Conservation (phyloP, 1,140 invertebrate species). For the Bactericera cockerelli region DNA sequence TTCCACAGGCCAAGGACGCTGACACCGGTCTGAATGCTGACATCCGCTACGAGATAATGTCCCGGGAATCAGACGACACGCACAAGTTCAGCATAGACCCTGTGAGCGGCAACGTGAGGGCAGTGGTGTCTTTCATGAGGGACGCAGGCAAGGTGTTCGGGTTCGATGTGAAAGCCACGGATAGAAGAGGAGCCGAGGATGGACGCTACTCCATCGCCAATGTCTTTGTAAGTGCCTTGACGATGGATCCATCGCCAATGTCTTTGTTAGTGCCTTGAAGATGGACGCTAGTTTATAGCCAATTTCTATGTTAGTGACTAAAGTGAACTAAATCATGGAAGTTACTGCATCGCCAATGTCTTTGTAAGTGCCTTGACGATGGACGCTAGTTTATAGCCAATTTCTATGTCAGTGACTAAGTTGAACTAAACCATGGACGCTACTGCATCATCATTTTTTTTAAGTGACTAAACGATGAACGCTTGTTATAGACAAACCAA, state of each 20-base stretch:
- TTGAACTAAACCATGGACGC: no score
- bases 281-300: no score
- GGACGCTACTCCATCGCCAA: slow-evolving; percentile 65
- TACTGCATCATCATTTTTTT: no score
- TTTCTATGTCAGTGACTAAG: no score
- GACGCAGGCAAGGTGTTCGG: slow-evolving; percentile 59
- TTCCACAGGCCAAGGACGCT: slow-evolving; percentile 54
- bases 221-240: slow-evolving; percentile 51
- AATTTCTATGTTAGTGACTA: no score
- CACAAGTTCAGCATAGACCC: slow-evolving; percentile 58
- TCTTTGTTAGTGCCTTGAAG: slow-evolving; percentile 47
- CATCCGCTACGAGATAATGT: slow-evolving; percentile 58
- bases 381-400: slow-evolving; percentile 57
- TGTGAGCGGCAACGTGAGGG: slow-evolving; percentile 51
- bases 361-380: slow-evolving; percentile 43
- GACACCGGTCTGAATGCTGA: slow-evolving; percentile 60
- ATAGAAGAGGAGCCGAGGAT: slow-evolving; percentile 54
- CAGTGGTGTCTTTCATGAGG: slow-evolving; percentile 42
- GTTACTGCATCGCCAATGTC: slow-evolving; percentile 63
- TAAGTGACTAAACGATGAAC: no score
- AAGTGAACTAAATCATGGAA: no score
- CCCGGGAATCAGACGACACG: slow-evolving; percentile 38
- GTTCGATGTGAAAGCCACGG: slow-evolving; percentile 77
- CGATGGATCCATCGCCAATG: slow-evolving; percentile 49
- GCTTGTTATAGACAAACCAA: no score